Percentiles rank a stretch among this genome's conserved stretches.
phyloP scores from a whole-genome alignment of 2,113 vertebrate genomes.

The Ictidomys tridecemlineatus region DNA sequence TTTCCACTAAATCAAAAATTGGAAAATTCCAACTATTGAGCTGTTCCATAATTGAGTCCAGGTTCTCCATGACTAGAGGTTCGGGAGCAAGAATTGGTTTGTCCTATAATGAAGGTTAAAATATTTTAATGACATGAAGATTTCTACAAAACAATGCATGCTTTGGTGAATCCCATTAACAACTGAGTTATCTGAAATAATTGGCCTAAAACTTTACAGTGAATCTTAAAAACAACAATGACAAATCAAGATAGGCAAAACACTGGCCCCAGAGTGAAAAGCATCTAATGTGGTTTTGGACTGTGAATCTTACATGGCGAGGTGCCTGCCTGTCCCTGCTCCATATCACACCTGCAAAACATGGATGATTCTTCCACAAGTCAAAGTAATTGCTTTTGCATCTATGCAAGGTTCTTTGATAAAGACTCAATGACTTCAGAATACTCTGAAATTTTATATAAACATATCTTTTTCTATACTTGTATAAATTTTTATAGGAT shows the following conservation, averaged over 20 bases:
- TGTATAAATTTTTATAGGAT: not conserved
- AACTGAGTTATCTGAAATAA: not conserved
- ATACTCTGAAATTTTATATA: not conserved
- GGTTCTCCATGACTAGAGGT: conserved; percentile 95
- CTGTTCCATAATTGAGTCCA: conserved; percentile 95
- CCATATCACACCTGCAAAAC: not conserved
- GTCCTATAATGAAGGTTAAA: conserved; percentile 88
- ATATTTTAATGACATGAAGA: not conserved
- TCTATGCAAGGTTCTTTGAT: not conserved
- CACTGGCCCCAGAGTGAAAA: not conserved
- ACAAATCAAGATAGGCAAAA: not conserved
- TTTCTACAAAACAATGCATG: not conserved
- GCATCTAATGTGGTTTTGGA: not conserved
- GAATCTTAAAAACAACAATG: not conserved
- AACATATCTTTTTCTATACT: not conserved
- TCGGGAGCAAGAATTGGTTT: conserved; percentile 95
- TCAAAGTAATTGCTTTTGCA: not conserved
- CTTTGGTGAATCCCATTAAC: not conserved
- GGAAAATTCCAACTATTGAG: conserved; percentile 99
- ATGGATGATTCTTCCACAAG: not conserved
- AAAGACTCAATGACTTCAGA: not conserved
- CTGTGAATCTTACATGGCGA: not conserved
- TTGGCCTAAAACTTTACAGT: conserved; percentile 17
- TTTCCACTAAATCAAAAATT: conserved; percentile 97
- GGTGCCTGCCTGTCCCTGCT: not conserved